Base-by-base conservation (phyloP, 2,888 invertebrate genomes). In the Tricholauxania praeusta region DNA sequence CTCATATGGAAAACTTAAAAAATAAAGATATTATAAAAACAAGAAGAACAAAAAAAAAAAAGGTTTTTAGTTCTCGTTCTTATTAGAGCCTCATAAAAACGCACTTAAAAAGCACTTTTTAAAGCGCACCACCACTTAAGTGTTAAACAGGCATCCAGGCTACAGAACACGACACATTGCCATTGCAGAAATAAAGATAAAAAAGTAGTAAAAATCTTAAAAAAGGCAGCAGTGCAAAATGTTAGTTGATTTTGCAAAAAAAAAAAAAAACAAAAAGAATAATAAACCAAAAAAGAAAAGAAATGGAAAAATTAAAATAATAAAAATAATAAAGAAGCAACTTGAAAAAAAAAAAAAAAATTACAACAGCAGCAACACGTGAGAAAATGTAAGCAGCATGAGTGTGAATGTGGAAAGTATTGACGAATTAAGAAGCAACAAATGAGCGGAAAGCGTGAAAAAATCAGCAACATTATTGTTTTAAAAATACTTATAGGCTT, bases 81-180 rank as follows among this genome's bases (percentile, higher is more conserved):
- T 22, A 64, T 64, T 64, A 64, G 64, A 63, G 51, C 52, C 28
- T 64, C 49, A 64, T 64, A 64, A 64, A 64, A 64, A 64, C 28
- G 22, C 49, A 51, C 64, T 51, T 51, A 19, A 64, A 39, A 39
- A 51, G 51, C 64, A 51, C 39, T 39, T 64, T 15, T 47, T 17
- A 39, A 51, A 28, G 39, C 32, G 39, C 39, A 39, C 39, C 39
- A 39, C 39, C 60, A 32, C 60, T 62, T 39, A 62, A 62, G 60
- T 62, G 60, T 17, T 39, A 62, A 62, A 62, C 60, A 7, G 60
- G 60, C 60, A 62, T 15, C 28, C n/a, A 39, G 10, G 39, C 39
- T 39, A 39, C 10, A 10, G 39, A 39, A 39, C 39, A 39, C 39
- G 39, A 39, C 39, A 39, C 39, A 39, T 39, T 39, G 39, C 39